Conservation (phyloP, 2,797 vertebrate species). For the Decapterus maruadsi region DNA sequence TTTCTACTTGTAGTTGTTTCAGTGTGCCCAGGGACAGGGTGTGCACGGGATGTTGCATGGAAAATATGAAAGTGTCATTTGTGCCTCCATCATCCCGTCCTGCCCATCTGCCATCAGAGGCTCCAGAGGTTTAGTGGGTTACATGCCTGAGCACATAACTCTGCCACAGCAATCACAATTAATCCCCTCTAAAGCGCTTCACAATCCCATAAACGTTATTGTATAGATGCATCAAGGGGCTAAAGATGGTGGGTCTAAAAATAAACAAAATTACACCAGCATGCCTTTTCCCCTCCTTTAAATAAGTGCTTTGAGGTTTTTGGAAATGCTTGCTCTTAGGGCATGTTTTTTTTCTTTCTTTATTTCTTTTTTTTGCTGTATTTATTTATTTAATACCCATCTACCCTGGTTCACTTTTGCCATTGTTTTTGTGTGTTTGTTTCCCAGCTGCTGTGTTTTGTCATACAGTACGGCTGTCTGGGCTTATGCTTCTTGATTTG, state of each 20-base stretch:
- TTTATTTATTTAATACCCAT: constrained; percentile 13
- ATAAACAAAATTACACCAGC: constrained; percentile 36
- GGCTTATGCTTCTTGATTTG: constrained; percentile 45
- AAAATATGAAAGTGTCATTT: constrained; percentile 69
- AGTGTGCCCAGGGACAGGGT: constrained; percentile 4
- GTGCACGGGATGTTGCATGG: constrained; percentile 25
- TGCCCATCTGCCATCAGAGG: constrained; percentile 79
- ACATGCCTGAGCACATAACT: constrained; percentile 64
- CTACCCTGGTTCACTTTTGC: constrained; percentile 25
- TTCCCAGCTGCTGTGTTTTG: constrained; percentile 53
- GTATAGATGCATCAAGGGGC: constrained; percentile 63
- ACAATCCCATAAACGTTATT: constrained; percentile 81
- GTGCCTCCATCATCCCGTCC: constrained; percentile 60
- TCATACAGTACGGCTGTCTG: constrained; percentile 45
- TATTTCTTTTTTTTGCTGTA: background rate
- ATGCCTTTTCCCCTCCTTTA: background rate
- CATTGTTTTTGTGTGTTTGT: constrained; percentile 26
- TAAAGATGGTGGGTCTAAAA: constrained; percentile 60
- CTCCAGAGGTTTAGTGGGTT: constrained; percentile 76
- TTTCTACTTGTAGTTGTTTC: background rate
- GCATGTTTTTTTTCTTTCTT: background rate
- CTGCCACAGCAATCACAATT: constrained; percentile 77
- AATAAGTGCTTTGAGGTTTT: background rate
- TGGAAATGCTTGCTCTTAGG: background rate
- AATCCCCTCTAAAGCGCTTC: constrained; percentile 82